phyloP scores from a whole-genome alignment of 1,140 invertebrate genomes.

The Micrasema longulum region DNA sequence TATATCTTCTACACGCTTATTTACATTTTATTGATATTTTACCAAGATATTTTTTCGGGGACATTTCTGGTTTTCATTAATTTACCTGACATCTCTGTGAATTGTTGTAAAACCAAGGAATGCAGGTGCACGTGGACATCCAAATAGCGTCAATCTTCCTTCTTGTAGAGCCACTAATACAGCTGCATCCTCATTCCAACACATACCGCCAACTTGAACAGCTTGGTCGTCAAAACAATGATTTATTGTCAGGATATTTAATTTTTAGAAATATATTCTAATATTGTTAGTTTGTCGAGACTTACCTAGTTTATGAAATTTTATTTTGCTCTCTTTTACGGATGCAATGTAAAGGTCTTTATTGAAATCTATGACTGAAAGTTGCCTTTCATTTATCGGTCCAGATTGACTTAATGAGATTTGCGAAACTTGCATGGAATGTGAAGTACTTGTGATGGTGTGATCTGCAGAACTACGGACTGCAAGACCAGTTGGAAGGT shows the following conservation, averaged over 20 bases:
- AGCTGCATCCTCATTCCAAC: slow-evolving; percentile 64
- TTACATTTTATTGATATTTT: too few relatives aligned
- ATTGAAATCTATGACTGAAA: slow-evolving; percentile 65
- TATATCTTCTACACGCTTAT: too few relatives aligned
- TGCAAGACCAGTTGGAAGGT: slow-evolving; percentile 78
- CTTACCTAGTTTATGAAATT: slow-evolving; percentile 81
- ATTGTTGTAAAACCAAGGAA: slow-evolving; percentile 63
- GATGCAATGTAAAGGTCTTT: slow-evolving; percentile 68
- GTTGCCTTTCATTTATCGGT: slow-evolving; percentile 64
- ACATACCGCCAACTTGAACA: slow-evolving; percentile 64
- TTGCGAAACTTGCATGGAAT: slow-evolving; percentile 76
- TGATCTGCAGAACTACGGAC: slow-evolving; percentile 72
- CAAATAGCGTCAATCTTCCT: slow-evolving; percentile 63
- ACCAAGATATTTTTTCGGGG: too few relatives aligned
- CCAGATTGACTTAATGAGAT: slow-evolving; percentile 86
- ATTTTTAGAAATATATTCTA: not conserved
- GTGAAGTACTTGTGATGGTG: slow-evolving; percentile 70
- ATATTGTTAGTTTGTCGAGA: not conserved
- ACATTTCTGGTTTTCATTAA: too few relatives aligned
- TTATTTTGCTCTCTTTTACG: slow-evolving; percentile 75
- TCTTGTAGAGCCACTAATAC: slow-evolving; percentile 62
- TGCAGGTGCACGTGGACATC: slow-evolving; percentile 60
- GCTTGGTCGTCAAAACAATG: slow-evolving; percentile 54
- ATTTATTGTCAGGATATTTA: too few relatives aligned
- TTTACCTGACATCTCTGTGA: slow-evolving; percentile 61